These are phyloP conservation scores for Cryptomyrus ogoouensis DNA, from an alignment of 2,113 vertebrate species.

Conservation along the genomic window DNA sequence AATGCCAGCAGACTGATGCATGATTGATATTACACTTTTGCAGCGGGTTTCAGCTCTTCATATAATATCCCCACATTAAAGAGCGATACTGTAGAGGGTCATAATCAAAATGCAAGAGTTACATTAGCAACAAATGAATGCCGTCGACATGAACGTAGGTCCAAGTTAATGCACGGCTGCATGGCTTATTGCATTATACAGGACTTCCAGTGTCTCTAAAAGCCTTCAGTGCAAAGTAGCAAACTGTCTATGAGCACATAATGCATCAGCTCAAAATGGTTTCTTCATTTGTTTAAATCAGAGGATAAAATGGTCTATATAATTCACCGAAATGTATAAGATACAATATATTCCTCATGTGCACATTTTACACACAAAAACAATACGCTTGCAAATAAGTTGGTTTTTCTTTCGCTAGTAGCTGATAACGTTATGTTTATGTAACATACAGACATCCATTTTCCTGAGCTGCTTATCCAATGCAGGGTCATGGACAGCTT, in stretches of 20 bases:
- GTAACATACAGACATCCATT: background rate
- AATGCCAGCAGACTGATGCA: background rate
- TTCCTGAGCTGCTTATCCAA: background rate
- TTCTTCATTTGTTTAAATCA: background rate
- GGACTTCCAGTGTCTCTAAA: background rate
- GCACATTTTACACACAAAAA: background rate
- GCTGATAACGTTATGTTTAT: background rate
- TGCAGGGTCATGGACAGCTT: background rate
- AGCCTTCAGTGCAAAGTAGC: background rate
- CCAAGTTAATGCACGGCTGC: background rate
- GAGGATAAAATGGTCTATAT: background rate
- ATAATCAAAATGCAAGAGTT: constrained; percentile 7
- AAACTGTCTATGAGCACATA: background rate
- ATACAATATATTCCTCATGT: background rate
- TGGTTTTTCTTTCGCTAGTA: background rate
- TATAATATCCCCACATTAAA: background rate
- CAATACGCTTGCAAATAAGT: background rate
- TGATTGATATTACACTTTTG: background rate
- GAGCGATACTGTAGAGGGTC: background rate
- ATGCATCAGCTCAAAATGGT: background rate
- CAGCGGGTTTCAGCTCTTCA: background rate
- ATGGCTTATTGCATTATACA: background rate
- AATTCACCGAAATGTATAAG: background rate
- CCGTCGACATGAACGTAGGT: background rate
- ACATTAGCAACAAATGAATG: constrained; percentile 21